phyloP scores from a whole-genome alignment of 1,140 invertebrate genomes.

The Ceratosolen solmsi region DNA sequence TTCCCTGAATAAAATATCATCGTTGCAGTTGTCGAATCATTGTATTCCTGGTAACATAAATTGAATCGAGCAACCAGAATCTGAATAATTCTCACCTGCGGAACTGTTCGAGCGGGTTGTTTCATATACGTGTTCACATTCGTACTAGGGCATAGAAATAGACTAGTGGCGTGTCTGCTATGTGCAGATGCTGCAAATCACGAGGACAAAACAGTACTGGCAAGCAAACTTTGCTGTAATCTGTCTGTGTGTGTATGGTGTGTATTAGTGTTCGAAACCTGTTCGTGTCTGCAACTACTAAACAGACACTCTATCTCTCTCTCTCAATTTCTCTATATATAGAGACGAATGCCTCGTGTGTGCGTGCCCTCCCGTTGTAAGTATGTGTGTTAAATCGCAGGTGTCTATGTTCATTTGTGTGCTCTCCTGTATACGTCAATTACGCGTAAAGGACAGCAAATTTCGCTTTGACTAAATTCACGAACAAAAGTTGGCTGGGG shows the following conservation, averaged over 20 bases:
- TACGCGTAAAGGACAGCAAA: conserved; percentile 14
- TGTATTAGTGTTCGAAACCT: not conserved
- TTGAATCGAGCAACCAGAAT: conserved; percentile 54
- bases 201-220: conserved; percentile 66
- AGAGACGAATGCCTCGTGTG: not conserved
- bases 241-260: conserved; percentile 17
- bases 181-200: conserved; percentile 72
- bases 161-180: conserved; percentile 59
- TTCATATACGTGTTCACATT: not conserved
- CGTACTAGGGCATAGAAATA: not conserved
- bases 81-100: conserved; percentile 59
- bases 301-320: conserved; percentile 10
- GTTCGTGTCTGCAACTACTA: conserved; percentile 17
- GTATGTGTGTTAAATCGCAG: not conserved
- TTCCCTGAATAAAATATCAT: too few species aligned
- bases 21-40: not conserved
- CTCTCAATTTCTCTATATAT: not conserved
- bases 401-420: not conserved
- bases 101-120: not conserved
- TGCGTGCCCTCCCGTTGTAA: not conserved
- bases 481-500: not conserved
- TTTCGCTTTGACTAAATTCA: conserved; percentile 44
- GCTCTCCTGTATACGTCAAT: not conserved
- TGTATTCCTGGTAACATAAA: conserved; percentile 44
- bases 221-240: conserved; percentile 62